Percentiles rank a stretch among this genome's conserved stretches.
Evolutionary conservation across 2,113 vertebrate species (phyloP).

Genomic region (Etheostoma spectabile): DNA sequence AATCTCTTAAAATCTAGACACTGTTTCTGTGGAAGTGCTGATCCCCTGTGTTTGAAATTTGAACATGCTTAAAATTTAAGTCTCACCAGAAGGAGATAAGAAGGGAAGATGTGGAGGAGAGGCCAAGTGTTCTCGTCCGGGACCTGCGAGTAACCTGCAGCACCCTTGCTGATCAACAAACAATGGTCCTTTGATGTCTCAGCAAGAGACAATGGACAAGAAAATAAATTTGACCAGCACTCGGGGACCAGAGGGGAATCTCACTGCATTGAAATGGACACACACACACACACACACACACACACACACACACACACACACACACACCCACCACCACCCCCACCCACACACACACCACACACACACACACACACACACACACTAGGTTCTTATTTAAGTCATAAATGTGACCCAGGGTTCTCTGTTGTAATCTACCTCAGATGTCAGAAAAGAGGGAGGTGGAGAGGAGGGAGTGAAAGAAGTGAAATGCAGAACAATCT

Average conservation of each 20-base stretch:
- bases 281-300: conserved; percentile 30
- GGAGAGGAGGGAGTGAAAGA: conserved; percentile 73
- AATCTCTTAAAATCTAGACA: conserved; percentile 45
- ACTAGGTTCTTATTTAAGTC: conserved; percentile 87
- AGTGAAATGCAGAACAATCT: conserved; percentile 80
- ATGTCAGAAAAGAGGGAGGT: conserved; percentile 81
- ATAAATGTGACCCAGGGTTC: conserved; percentile 83
- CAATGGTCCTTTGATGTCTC: conserved; percentile 85
- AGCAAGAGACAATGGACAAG: conserved; percentile 85
- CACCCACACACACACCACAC: no score
- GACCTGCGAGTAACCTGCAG: conserved; percentile 82
- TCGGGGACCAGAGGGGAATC: conserved; percentile 82
- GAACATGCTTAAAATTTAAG: conserved; percentile 13
- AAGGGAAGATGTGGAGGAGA: conserved; percentile 45
- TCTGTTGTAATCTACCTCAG: conserved; percentile 86
- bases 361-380: conserved; percentile 50
- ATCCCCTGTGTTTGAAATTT: conserved; percentile 37
- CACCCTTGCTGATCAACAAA: conserved; percentile 83
- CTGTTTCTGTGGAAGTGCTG: conserved; percentile 26
- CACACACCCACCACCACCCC: conserved; percentile 48
- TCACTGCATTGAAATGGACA: conserved; percentile 68
- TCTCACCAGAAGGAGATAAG: conserved; percentile 33
- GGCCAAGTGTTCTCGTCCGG: conserved; percentile 50
- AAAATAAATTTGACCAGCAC: conserved; percentile 86
- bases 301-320: conserved; percentile 32